These are phyloP conservation scores for Pluvialis apricaria DNA, from an alignment of 2,113 vertebrate species.

Conservation along the genomic window DNA sequence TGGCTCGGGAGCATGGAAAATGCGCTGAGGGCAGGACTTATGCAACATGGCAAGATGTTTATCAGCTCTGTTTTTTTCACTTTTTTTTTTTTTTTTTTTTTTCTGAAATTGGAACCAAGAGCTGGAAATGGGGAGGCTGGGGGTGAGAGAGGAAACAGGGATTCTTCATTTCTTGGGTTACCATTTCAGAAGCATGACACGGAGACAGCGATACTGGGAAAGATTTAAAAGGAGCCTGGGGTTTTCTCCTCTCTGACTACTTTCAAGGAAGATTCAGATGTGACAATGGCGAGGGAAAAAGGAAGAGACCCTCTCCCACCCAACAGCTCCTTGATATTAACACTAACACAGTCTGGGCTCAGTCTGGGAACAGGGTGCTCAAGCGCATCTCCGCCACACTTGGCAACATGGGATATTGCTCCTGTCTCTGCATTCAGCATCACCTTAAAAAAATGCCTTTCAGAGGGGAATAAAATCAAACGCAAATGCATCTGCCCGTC, in stretches of 20 bases:
- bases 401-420: fast-evolving
- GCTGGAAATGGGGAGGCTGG: neutral
- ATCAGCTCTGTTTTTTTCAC: neutral
- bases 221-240: neutral
- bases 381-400: fast-evolving
- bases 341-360: neutral
- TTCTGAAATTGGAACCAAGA: neutral
- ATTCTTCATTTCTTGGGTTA: neutral
- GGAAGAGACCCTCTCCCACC: neutral
- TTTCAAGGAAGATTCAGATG: neutral
- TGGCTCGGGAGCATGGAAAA: neutral
- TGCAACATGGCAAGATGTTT: slow-evolving; percentile 1
- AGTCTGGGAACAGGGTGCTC: neutral
- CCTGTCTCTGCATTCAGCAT: neutral
- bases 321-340: neutral
- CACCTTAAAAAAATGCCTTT: neutral
- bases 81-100: neutral
- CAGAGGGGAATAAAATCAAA: neutral
- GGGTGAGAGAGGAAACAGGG: neutral
- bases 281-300: neutral
- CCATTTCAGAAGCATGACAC: neutral
- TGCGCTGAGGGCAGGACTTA: neutral
- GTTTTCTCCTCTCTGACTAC: neutral
- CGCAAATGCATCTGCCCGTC: slow-evolving; percentile 10
- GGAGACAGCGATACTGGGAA: fast-evolving